Base-by-base conservation (phyloP, 1,140 invertebrate species). In the Penaeus vannamei region DNA sequence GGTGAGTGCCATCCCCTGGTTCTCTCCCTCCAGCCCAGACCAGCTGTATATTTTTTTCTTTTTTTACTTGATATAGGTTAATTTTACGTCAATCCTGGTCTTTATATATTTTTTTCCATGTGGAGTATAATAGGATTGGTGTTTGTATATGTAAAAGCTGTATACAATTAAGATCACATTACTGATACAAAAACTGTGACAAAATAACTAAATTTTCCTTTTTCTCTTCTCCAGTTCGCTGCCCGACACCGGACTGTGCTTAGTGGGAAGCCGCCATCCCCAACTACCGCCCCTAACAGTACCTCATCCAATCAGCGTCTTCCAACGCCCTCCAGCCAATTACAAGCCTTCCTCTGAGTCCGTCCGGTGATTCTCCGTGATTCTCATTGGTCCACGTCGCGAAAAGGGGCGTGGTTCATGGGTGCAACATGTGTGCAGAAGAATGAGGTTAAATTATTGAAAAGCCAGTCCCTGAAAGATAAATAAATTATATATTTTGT, bases 271-370 rank as follows among this genome's bases (percentile, higher is more conserved):
- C 60, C 22, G 2, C 59, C 60, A 59, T 26, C 76, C 36, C 26
- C 32, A 61, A 36, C 32, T 32, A 29, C 62, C 76, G 59, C 79
- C 61, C 59, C n/a, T 64, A 85, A 72, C 88, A 85, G 88, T 90
- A 90, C 88, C 88, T 90, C 88, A 90, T 36, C 82, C 88, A 76
- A 60, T 87, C 87, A 66, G 46, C 82, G 84, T 69, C 82, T 85
- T 77, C 85, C 29, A 32, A 53, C 53, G 53, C 53, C 53, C 53
- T 53, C 53, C 53, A 53, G 53, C 53, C 53, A 53, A 53, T 53
- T 53, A 53, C 53, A 53, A 53, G 53, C 53, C 53, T 53, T 53
- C 53, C 53, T 14, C 14, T 53, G 53, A 53, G 53, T 53, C 10
- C 53, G 53, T 53, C 53, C 53, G 53, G 53, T 53, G 53, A 53